Percentiles rank a stretch among this genome's conserved stretches.
phyloP scores from a whole-genome alignment of 2,113 vertebrate genomes.

The Mesembrinibis cayennensis region DNA sequence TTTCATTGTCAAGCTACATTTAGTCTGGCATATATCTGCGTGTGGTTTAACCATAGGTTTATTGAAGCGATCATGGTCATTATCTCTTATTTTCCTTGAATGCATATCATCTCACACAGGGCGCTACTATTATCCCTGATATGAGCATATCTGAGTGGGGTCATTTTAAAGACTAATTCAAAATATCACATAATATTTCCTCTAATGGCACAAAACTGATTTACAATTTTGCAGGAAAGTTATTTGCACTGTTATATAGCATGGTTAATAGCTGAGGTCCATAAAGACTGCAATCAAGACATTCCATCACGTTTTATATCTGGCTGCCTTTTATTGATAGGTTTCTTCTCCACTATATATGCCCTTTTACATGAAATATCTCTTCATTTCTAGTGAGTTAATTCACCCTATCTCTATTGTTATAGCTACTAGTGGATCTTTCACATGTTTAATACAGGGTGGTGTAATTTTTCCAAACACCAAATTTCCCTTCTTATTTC shows the following conservation, averaged over 20 bases:
- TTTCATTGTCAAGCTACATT: constrained; percentile 26
- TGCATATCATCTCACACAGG: background rate
- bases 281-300: background rate
- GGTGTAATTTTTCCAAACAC: background rate
- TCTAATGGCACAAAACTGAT: background rate
- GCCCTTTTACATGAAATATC: background rate
- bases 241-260: background rate
- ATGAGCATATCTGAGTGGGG: background rate
- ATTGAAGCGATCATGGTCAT: background rate
- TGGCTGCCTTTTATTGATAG: background rate
- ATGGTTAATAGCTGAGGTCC: background rate
- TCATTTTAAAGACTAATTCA: constrained; percentile 28
- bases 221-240: background rate
- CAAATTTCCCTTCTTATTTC: background rate
- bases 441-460: background rate
- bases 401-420: background rate
- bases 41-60: constrained; percentile 10
- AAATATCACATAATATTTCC: background rate
- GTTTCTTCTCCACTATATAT: background rate
- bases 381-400: background rate
- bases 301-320: background rate
- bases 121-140: background rate
- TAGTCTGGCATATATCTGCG: background rate
- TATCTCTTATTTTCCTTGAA: background rate
- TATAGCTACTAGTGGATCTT: background rate